Evolutionary conservation across 2,113 vertebrate genomes (phyloP), one percentile per base, ranked within the genome.

Genomic region (Macaca mulatta): DNA sequence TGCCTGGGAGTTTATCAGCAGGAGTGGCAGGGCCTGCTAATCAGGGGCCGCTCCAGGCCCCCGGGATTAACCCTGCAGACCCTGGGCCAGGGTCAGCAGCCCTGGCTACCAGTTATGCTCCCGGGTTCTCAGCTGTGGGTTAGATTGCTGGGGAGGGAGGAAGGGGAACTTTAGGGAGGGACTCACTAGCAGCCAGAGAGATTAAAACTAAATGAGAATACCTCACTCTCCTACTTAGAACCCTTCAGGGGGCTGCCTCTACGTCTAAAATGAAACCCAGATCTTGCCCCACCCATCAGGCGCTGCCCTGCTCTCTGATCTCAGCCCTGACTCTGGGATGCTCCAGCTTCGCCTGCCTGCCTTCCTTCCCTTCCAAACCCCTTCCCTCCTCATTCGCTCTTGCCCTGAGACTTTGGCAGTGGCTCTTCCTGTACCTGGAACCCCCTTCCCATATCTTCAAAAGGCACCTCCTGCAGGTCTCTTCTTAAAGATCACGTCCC

Each of bases 31-130:
- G 57, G 69, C 83, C 87, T 86, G 75, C 83, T 95, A 67, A 96
- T 97, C 96, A 89, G 77, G 35, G 90, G 72, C 90, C 11, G 25
- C 74, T 70, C 35, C 0, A 4, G 75, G 70, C 78, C 87, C 92
- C 27, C n/a, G 27, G 95, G 97, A 97, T 97, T 96, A 97, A 97
- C 97, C 97, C 90, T 57, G 75, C 81, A 86, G 93, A 83, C 92
- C 86, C 55, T 0, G 2, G 67, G 83, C 69, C 45, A 0, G 17
- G 95, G 80, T 97, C 97, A 93, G 95, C 38, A 0, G 6, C 72
- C 86, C 89, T 9, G 64, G 55, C 97, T 97, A 94, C 95, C 64
- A 91, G 89, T 67, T 43, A 52, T n/a, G 75, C 43, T 83, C 79
- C 88, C 10, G 52, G 16, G 30, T 74, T 52, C 87, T 77, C 3